Conservation (phyloP, 23 tunicate species). For the Botrylloides violaceus region DNA sequence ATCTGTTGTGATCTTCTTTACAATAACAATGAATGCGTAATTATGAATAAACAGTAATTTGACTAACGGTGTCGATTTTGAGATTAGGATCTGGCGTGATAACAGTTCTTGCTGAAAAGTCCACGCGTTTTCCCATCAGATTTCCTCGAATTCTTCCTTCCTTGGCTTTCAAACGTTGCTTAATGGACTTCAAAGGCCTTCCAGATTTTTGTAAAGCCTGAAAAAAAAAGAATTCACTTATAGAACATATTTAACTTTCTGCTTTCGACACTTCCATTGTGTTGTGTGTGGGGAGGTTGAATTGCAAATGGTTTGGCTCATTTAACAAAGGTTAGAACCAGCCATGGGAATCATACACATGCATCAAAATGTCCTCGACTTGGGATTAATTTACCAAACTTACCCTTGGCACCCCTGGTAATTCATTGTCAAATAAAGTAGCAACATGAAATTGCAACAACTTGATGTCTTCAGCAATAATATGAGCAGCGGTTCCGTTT, state of each 20-base stretch:
- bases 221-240: too few species aligned
- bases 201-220: conserved; percentile 99
- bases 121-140: conserved; percentile 99
- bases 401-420: conserved; percentile 98
- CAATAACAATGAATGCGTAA: neutral
- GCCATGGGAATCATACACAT: too few species aligned
- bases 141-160: conserved; percentile 99
- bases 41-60: neutral
- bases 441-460: conserved; percentile 95
- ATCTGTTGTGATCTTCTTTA: too few species aligned
- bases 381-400: neutral
- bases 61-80: conserved; percentile 80
- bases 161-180: conserved; percentile 94
- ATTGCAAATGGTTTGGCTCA: too few species aligned
- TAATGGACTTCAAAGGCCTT: conserved; percentile 92
- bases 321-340: too few species aligned
- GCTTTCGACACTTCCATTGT: too few species aligned
- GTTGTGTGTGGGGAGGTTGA: too few species aligned
- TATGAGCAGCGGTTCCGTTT: conserved; percentile 98
- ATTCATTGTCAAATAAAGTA: conserved; percentile 86
- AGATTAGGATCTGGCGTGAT: conserved; percentile 98
- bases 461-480: conserved; percentile 86
- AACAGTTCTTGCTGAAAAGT: conserved; percentile 98
- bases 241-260: too few species aligned
- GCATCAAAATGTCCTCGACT: too few species aligned